phyloP scores from a whole-genome alignment of 2,797 vertebrate genomes.

The Channa striata region DNA sequence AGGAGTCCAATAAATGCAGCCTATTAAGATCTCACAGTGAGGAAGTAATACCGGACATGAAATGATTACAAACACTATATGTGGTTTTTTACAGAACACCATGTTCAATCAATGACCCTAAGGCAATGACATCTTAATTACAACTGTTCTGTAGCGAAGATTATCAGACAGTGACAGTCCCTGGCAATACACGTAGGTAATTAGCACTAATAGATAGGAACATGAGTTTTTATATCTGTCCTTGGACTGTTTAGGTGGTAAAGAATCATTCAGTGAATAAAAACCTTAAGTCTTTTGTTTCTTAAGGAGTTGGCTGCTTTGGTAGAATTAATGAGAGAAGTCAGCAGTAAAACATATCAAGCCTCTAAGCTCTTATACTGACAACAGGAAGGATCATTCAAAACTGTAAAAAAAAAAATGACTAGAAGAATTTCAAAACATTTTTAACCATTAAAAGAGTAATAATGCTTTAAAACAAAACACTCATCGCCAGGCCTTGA shows the following conservation, averaged over 20 bases:
- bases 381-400: not conserved
- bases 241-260: not conserved
- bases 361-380: not conserved
- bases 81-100: slow-evolving; percentile 35
- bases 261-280: not conserved
- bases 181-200: not conserved
- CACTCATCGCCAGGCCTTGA: too few species aligned
- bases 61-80: slow-evolving; percentile 26
- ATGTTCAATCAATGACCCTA: slow-evolving; percentile 51
- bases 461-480: too few species aligned
- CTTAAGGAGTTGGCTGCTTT: not conserved
- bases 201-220: slow-evolving; percentile 7
- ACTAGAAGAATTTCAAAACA: not conserved
- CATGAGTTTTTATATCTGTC: not conserved
- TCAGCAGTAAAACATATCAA: not conserved
- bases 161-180: slow-evolving; percentile 12
- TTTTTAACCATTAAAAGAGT: not conserved
- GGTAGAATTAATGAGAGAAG: slow-evolving; percentile 1
- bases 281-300: not conserved
- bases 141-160: slow-evolving; percentile 19
- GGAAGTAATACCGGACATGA: too few species aligned
- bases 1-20: too few species aligned
- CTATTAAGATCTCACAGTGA: too few species aligned
- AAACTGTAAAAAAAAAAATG: slow-evolving; percentile 5
- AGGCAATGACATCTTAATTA: slow-evolving; percentile 40